A percentile compares a stretch with the other conserved stretches of the same genome.
Conservation (phyloP, 2,113 vertebrate genomes). For the Rousettus leschenaultii region DNA sequence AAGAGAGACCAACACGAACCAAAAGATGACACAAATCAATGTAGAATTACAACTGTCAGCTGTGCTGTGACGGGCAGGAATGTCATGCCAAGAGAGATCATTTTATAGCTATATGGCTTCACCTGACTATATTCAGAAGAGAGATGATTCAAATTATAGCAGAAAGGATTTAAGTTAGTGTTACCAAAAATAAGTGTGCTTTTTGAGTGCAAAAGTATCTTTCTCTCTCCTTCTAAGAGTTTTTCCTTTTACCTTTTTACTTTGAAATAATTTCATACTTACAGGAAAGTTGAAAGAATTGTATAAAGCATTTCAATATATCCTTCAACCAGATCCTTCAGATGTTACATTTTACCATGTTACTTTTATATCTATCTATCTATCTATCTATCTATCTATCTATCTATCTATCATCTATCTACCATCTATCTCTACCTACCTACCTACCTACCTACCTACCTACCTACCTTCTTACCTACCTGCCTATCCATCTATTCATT, state of each 20-base stretch:
- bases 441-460: background rate
- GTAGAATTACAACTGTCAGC: background rate
- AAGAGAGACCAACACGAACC: background rate
- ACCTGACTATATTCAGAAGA: background rate
- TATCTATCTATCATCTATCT: background rate
- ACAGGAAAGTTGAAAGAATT: slow-evolving; percentile 3
- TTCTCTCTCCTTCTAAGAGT: background rate
- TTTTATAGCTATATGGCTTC: background rate
- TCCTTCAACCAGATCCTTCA: background rate
- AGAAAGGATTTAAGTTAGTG: background rate
- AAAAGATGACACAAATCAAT: background rate
- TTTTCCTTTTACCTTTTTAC: background rate
- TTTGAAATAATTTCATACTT: background rate
- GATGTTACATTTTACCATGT: background rate
- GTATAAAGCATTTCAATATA: background rate
- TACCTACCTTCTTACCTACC: too few relatives aligned
- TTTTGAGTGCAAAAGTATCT: background rate
- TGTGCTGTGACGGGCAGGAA: background rate
- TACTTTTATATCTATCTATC: background rate
- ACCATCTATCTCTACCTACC: too few relatives aligned
- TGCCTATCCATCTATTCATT: background rate
- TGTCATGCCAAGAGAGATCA: background rate
- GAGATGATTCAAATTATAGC: background rate
- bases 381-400: background rate
- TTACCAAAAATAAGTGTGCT: background rate